phyloP scores from a whole-genome alignment of 2,888 invertebrate species.

The Apotomis capreana region DNA sequence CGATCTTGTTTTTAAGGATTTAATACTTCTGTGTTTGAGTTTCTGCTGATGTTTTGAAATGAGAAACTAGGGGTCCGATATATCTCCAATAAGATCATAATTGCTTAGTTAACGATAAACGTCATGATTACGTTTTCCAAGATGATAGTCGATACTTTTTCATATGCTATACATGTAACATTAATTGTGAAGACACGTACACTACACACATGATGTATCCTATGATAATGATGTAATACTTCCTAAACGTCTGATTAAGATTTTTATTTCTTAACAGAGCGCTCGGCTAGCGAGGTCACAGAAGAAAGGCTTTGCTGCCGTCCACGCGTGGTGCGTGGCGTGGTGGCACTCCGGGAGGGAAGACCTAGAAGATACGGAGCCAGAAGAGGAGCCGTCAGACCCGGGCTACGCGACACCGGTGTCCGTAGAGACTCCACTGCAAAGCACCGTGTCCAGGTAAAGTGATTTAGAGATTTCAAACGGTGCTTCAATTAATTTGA shows the following conservation, averaged over 20 bases:
- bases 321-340: slow-evolving; percentile 92
- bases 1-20: slow-evolving; percentile 4
- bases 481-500: no score
- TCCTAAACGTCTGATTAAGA: no score
- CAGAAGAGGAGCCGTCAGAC: slow-evolving; percentile 90
- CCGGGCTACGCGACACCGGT: slow-evolving; percentile 91
- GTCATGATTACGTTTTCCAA: no score
- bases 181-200: no score
- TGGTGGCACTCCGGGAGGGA: slow-evolving; percentile 96
- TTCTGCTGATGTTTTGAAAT: neutral
- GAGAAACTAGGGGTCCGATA: neutral
- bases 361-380: slow-evolving; percentile 90
- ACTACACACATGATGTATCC: no score
- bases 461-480: no score
- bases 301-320: slow-evolving; percentile 78
- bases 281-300: slow-evolving; percentile 56
- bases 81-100: no score
- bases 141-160: no score
- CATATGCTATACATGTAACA: no score
- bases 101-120: no score
- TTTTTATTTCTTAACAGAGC: slow-evolving; percentile 50
- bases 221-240: no score
- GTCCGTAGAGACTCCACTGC: slow-evolving; percentile 93
- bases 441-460: slow-evolving; percentile 91
- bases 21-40: neutral